Conservation (phyloP, 2,888 invertebrate genomes). For the Cartodere bifasciata region DNA sequence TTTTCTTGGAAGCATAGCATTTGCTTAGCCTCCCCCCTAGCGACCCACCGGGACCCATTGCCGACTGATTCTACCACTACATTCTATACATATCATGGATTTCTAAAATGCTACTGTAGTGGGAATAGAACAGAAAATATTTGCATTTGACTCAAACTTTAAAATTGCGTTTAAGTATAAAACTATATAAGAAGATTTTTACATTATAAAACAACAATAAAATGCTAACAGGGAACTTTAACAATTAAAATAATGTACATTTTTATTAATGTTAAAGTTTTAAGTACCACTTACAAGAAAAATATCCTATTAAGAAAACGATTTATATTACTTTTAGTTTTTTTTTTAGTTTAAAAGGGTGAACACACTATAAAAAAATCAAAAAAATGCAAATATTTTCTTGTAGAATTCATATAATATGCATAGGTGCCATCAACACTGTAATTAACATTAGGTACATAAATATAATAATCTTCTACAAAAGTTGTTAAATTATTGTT, state of each 20-base stretch:
- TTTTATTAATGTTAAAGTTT: too few relatives aligned
- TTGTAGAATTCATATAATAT: slow-evolving; percentile 28
- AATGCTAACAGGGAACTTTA: too few relatives aligned
- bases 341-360: too few relatives aligned
- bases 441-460: too few relatives aligned
- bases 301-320: too few relatives aligned
- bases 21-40: slow-evolving; percentile 78
- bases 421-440: slow-evolving; percentile 30
- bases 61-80: slow-evolving; percentile 29
- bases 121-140: slow-evolving; percentile 14
- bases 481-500: slow-evolving; percentile 29
- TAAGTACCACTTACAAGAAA: too few relatives aligned
- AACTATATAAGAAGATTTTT: too few relatives aligned
- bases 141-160: slow-evolving; percentile 3
- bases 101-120: too few relatives aligned
- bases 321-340: too few relatives aligned
- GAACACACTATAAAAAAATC: too few relatives aligned
- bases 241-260: too few relatives aligned
- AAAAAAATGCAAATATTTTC: slow-evolving; percentile 16
- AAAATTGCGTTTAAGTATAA: not conserved
- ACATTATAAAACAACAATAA: too few relatives aligned
- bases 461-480: slow-evolving; percentile 22
- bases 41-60: slow-evolving; percentile 56
- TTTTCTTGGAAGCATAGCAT: slow-evolving; percentile 88
- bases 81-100: slow-evolving; percentile 19